Evolutionary conservation across 2,113 vertebrate species (phyloP), one percentile per base, ranked within the genome.

Genomic region (Odontophorus gujanensis): DNA sequence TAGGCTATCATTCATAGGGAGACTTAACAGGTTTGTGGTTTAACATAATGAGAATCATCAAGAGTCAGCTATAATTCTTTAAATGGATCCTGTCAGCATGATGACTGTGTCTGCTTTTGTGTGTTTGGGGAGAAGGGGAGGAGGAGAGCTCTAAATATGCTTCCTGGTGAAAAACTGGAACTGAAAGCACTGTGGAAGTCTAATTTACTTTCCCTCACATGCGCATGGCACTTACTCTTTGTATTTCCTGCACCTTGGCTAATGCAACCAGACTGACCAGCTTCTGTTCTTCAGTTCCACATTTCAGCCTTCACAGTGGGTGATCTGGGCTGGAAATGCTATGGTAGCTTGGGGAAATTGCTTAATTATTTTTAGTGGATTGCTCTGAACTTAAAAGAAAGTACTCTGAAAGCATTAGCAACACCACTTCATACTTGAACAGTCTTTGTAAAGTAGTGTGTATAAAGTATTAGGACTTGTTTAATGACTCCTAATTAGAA

Each of bases 11-110:
- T 89, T 95, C 85, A 91, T 3, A 43, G 59, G 28, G 68, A 91
- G 79, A 85, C 73, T 96, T 89, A 92, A 75, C 91, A 95, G 94
- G 91, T 96, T 93, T 93, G 81, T 83, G 93, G 89, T 91, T 96
- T 96, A 93, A 87, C 91, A 92, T 93, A 92, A 96, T 89, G 76
- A 90, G 93, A 96, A 96, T 92, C 91, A 93, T 63, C 93, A 92
- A 74, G 75, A 91, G 79, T 75, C 94, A 83, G 76, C 71, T 75
- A 36, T 93, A 90, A 93, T 68, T 87, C 87, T 83, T 91, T 87
- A 90, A 91, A 92, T 72, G 61, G 36, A 53, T 92, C 89, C 93
- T 92, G 94, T 93, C 96, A 93, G 79, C 85, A 83, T 0, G 3
- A 92, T 89, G 85, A 43, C 65, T 85, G 17, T 42, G 62, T 61